Base-by-base conservation (phyloP, 2,797 vertebrate genomes). In the Brotula barbata region DNA sequence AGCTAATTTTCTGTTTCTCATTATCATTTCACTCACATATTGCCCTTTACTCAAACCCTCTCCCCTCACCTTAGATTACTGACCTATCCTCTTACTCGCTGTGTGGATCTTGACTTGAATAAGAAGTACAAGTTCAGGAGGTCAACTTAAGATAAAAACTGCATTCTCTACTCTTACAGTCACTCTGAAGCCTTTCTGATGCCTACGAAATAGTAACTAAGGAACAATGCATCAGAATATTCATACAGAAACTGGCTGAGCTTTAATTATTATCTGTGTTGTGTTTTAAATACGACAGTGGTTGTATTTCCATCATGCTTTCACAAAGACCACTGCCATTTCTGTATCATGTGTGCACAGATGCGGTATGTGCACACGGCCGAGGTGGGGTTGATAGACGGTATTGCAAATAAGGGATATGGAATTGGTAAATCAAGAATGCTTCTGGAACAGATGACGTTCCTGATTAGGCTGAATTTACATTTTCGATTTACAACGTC, bases 1-100 rank as follows among this genome's bases (percentile, higher is more conserved):
- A 73, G 56, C 64, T 57, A 52, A 78, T 71, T 79, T 71, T 64
- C 64, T 63, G 58, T 66, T 59, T 56, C 41, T 50, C 64, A 72
- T 79, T 46, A 69, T 74, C 65, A 62, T 72, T 77, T 75, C 48
- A 41, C 58, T 73, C 49, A 3, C 14, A 45, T 12, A 69, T 67
- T 73, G 61, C 47, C 39, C 65, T 50, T 34, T 34, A 77, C 65
- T 70, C 25, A 44, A 55, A 72, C 47, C 64, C 41, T 68, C 55
- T 80, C 55, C 50, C 40, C 42, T 60, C 31, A 6, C 53, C 75
- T 70, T 25, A 40, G 45, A 65, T 75, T 75, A 77, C 73, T 70
- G 62, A 10, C 34, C 44, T 22, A 25, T 39, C 74, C 55, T 69
- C 73, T 74, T 42, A 69, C 59, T 56, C 47, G 21, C 43, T 37